Conservation (phyloP, 2,797 vertebrate genomes). For the Parauchenoglanis punctatus region DNA sequence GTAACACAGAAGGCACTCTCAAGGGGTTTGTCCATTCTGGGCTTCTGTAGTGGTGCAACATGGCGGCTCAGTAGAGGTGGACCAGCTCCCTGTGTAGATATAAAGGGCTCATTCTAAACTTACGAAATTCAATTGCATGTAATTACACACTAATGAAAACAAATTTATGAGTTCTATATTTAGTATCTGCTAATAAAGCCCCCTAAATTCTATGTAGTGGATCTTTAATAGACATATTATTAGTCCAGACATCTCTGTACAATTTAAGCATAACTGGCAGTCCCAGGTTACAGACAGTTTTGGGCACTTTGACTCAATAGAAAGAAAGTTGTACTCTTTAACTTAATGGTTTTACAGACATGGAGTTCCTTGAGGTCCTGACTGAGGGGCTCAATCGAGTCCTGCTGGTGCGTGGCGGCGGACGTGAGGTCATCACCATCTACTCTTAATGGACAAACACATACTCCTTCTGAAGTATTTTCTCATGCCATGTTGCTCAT, state of each 20-base stretch:
- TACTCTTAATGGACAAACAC: conserved; percentile 86
- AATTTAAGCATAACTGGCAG: background rate
- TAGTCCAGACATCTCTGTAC: background rate
- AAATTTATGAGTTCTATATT: too few relatives aligned
- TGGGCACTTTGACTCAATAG: background rate
- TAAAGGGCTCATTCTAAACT: too few relatives aligned
- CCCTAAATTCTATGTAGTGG: too few relatives aligned
- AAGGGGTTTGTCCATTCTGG: too few relatives aligned
- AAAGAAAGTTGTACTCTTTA: conserved; percentile 50
- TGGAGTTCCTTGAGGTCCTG: conserved; percentile 98
- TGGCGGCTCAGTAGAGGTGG: too few relatives aligned
- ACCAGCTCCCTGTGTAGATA: too few relatives aligned
- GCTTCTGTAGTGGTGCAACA: too few relatives aligned
- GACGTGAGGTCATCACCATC: conserved; percentile 98
- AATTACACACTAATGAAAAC: too few relatives aligned
- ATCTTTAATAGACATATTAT: background rate
- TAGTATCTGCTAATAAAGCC: too few relatives aligned
- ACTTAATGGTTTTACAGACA: conserved; percentile 77
- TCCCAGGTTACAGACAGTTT: background rate
- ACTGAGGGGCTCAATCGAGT: conserved; percentile 95
- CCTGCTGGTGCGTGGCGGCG: conserved; percentile 94
- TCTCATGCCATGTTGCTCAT: conserved; percentile 48
- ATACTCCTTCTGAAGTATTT: conserved; percentile 46
- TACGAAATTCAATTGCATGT: too few relatives aligned
- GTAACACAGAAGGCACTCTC: too few relatives aligned